Base-by-base conservation (phyloP, 2,797 vertebrate genomes). In the Neomorphus geoffroyi region DNA sequence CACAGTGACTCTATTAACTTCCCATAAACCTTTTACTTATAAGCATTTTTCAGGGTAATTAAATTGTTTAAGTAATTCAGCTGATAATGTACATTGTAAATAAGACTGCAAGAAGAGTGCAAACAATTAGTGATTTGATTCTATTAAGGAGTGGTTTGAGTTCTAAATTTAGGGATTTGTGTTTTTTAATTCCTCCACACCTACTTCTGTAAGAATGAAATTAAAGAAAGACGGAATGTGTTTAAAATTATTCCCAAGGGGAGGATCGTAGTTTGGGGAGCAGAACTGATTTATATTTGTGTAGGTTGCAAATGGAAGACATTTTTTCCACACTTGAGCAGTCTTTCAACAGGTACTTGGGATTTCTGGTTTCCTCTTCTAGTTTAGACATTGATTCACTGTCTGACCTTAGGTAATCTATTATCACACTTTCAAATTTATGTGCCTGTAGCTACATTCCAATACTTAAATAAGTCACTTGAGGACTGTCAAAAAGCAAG, bases 41-140 rank as follows among this genome's bases (percentile, higher is more conserved):
- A 80, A 65, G 17, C 46, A 72, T 86, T 95, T 80, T 50, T 80
- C 43, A 75, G 72, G 26, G 17, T 84, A 92, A 92, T 88, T 92
- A 70, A 88, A 70, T n/a, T 30, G 4, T 60, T 86, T 62, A 45
- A 70, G 58, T 81, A 86, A 64, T 86, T 87, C 45, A 90, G 51
- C 53, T 85, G 73, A 46, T 90, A 74, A 14, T 77, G 17, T 82
- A 48, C 39, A 18, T 23, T 48, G 19, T 46, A 48, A 48, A 48
- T 24, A 48, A 48, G 46, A 48, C 58, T 70, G 39, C 62, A 79
- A 90, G 58, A 91, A 30, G 12, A 45, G 33, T 46, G 43, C 11
- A 56, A 86, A 39, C 21, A 81, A 86, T 86, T 91, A 77, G 37
- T 81, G 33, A 70, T 81, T 70, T 85, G 73, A 82, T 60, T 30